Conservation (phyloP, 30 jellyfish, hydroid and myxozoan genomes). For the Morbakka virulenta region DNA sequence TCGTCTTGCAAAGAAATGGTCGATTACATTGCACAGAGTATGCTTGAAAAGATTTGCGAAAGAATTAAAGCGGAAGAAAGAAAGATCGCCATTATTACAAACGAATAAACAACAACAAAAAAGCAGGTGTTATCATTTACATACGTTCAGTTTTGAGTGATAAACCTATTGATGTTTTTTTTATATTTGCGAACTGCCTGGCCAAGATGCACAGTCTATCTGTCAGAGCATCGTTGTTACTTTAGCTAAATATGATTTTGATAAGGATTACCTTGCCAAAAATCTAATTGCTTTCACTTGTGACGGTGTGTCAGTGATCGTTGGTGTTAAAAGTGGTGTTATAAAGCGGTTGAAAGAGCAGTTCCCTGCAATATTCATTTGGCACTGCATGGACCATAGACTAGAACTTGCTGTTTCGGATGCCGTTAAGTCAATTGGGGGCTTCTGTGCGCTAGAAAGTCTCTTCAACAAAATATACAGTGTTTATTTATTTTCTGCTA, state of each 20-base stretch:
- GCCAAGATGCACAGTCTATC: constrained; percentile 20
- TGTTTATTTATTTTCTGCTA: constrained; percentile 21
- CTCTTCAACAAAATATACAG: constrained; percentile 26
- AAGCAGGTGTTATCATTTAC: constrained; percentile 20
- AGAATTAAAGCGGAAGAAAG: background rate
- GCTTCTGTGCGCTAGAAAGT: constrained; percentile 15
- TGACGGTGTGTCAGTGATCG: constrained; percentile 56
- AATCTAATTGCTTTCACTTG: constrained; percentile 30
- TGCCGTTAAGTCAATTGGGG: constrained; percentile 29
- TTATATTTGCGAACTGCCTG: constrained; percentile 21
- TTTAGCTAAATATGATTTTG: constrained; percentile 16
- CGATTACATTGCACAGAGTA: constrained; percentile 18
- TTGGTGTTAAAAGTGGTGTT: constrained; percentile 29
- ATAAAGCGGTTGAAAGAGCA: constrained; percentile 19
- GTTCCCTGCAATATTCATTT: constrained; percentile 20
- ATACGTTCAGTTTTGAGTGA: constrained; percentile 36
- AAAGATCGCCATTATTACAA: constrained; percentile 4
- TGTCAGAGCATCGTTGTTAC: background rate
- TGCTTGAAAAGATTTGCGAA: background rate
- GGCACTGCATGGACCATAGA: constrained; percentile 63
- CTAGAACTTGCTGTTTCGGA: constrained; percentile 59
- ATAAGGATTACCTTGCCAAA: constrained; percentile 33
- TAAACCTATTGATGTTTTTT: background rate
- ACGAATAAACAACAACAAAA: background rate
- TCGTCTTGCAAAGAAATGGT: constrained; percentile 9